Percentiles rank a stretch among this genome's conserved stretches.
Evolutionary conservation across 64 coral and sea anemone genomes (phyloP).

Genomic region (Dendronephthya gigantea): DNA sequence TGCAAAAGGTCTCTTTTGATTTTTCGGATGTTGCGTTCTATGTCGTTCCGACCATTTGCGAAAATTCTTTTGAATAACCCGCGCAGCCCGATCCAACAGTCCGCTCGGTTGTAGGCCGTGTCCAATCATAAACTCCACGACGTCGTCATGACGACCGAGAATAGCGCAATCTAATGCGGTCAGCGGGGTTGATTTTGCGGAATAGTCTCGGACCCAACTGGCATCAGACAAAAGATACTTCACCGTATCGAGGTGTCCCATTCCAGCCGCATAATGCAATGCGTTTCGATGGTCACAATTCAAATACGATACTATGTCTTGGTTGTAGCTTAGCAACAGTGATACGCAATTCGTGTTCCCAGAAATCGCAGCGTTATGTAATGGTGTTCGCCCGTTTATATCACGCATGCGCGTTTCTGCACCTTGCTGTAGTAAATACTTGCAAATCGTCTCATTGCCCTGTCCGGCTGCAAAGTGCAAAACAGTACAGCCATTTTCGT

Average conservation of each 20-base stretch:
- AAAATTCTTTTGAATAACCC: neutral
- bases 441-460: neutral
- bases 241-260: neutral
- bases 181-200: neutral
- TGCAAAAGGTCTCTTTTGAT: neutral
- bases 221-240: neutral
- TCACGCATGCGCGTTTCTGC: neutral
- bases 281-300: neutral
- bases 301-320: neutral
- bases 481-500: neutral
- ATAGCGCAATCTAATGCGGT: conserved; percentile 8
- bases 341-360: neutral
- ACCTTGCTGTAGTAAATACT: neutral
- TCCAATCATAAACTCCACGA: neutral
- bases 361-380: neutral
- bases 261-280: neutral
- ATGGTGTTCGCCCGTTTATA: neutral
- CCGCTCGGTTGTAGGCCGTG: neutral
- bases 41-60: neutral
- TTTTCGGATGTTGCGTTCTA: neutral
- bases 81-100: neutral
- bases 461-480: neutral
- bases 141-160: neutral
- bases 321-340: neutral
- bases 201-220: neutral